Evolutionary conservation across 2,113 vertebrate species (phyloP), one percentile per base, ranked within the genome.

Genomic region (Cyprinus carpio): DNA sequence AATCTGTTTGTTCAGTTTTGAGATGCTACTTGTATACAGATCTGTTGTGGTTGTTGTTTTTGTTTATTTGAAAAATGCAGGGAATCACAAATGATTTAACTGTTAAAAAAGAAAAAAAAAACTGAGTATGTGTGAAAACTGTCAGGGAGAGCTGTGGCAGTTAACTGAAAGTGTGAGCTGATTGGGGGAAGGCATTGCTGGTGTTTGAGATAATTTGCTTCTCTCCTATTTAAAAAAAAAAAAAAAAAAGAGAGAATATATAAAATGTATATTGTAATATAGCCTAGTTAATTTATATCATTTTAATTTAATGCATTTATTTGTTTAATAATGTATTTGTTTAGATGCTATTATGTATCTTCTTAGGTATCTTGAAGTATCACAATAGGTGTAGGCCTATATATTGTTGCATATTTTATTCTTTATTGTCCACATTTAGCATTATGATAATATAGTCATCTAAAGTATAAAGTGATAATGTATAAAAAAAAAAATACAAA

Each of bases 181-280:
- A 40, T 75, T 37, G 79, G 89, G 81, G 58, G 87, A 87, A 85
- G 34, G 88, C 90, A 89, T 92, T 91, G 90, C 89, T 92, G 87
- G 81, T 91, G 91, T 89, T 93, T 92, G 91, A 93, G 93, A 93
- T 93, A 91, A 94, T 92, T 87, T 91, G 67, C 88, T 88, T 25
- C 75, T 88, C 88, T 92, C 92, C 92, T 93, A n/a, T n/a, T n/a
- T n/a, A n/a, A n/a, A n/a, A n/a, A n/a, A 13, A 13, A 64, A 64
- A 64, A 40, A 7, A 37, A 37, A 37, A 37, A 4, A 60, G 11
- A 62, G 10, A 12, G 11, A 10, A 13, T 49, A 49, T 49, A 13
- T 49, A 49, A 37, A 37, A 37, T 37, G 37, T 37, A 3, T 49
- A 46, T 46, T 46, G 11, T 11, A 46, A 46, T 46, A 46, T 37